These are phyloP conservation scores for Amazona vittata DNA, from an alignment of 2,113 vertebrate species.

Conservation along the genomic window DNA sequence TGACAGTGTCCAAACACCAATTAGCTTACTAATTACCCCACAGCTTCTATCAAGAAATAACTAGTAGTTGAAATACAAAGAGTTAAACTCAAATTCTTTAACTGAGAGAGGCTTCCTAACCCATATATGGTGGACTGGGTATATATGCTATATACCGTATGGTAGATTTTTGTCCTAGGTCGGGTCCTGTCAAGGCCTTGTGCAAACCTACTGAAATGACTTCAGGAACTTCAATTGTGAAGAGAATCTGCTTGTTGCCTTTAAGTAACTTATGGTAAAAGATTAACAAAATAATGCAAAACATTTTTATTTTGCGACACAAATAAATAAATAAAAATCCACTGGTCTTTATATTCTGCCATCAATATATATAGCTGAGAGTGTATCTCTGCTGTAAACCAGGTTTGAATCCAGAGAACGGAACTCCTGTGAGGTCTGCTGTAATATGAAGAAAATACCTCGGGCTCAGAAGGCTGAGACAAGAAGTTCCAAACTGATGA, in stretches of 20 bases:
- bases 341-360: background rate
- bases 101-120: background rate
- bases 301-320: background rate
- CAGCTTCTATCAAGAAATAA: background rate
- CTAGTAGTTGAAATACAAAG: background rate
- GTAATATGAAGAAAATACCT: background rate
- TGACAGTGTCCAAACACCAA: background rate
- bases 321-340: background rate
- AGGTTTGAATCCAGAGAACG: background rate
- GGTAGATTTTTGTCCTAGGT: background rate
- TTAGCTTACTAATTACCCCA: background rate
- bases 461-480: background rate
- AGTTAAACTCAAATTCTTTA: background rate
- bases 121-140: background rate
- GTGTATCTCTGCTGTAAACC: background rate
- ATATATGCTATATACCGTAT: background rate
- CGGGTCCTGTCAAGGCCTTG: background rate
- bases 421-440: background rate
- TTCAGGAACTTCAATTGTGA: background rate
- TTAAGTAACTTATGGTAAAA: background rate
- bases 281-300: background rate
- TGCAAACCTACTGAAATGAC: background rate
- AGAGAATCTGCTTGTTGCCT: background rate
- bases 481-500: background rate
- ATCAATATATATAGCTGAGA: background rate